phyloP scores from a whole-genome alignment of 1,140 invertebrate genomes.

The Holotrichia oblita region DNA sequence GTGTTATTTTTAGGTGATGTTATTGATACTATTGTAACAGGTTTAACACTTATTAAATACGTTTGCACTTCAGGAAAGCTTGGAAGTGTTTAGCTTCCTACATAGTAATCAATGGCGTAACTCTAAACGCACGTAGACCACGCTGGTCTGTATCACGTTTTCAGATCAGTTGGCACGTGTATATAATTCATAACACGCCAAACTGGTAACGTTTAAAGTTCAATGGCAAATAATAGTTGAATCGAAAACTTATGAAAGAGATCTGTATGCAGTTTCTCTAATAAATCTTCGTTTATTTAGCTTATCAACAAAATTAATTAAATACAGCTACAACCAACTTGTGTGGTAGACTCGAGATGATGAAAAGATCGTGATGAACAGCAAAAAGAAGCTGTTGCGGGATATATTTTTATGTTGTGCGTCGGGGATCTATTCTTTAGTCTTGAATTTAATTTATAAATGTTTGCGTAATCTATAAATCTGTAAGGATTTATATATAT shows the following conservation, averaged over 20 bases:
- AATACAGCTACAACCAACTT: neutral
- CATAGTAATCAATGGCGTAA: no score
- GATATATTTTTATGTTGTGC: neutral
- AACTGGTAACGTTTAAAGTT: neutral
- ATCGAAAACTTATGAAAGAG: neutral
- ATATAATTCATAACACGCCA: constrained; percentile 8
- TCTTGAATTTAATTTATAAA: neutral
- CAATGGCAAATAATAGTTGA: neutral
- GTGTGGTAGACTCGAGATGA: neutral
- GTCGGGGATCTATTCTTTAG: neutral
- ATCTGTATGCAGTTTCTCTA: neutral
- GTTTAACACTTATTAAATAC: no score
- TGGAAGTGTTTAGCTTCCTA: no score
- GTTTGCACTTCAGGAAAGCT: no score
- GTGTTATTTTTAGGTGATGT: no score
- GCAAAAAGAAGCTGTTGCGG: neutral
- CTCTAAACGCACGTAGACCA: no score
- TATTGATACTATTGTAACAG: no score
- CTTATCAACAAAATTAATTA: neutral
- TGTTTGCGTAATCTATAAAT: neutral
- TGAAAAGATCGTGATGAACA: neutral
- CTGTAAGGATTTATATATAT: neutral
- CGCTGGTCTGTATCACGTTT: neutral
- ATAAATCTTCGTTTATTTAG: neutral
- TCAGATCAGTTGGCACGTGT: neutral